phyloP scores from a whole-genome alignment of 1,140 invertebrate species.

The Lucilia sericata region DNA sequence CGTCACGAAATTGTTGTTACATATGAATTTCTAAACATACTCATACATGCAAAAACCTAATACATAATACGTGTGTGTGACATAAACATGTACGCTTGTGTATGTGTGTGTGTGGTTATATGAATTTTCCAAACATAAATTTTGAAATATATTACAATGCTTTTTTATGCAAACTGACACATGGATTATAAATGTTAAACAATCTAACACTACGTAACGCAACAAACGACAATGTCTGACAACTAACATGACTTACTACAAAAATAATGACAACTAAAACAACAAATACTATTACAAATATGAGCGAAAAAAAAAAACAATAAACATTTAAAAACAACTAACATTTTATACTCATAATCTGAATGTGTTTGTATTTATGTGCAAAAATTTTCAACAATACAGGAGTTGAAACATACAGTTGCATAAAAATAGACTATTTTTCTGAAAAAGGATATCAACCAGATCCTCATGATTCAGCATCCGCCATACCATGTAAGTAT shows the following conservation, averaged over 20 bases:
- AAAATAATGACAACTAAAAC: conserved; percentile 34
- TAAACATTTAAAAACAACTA: too few relatives aligned
- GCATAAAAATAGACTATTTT: conserved; percentile 88
- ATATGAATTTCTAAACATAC: not conserved
- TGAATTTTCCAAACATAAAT: not conserved
- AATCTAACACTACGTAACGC: conserved; percentile 1
- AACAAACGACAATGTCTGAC: conserved; percentile 8
- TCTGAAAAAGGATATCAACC: conserved; percentile 85
- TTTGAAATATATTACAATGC: conserved; percentile 19
- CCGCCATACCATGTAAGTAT: conserved; percentile 89
- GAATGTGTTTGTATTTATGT: too few relatives aligned
- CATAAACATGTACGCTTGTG: not conserved
- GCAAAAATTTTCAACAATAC: conserved; percentile 20
- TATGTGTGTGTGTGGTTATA: not conserved
- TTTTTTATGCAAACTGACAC: conserved; percentile 30
- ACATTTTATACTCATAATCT: not conserved
- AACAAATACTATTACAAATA: conserved; percentile 35
- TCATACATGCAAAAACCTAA: not conserved
- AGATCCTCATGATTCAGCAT: conserved; percentile 87
- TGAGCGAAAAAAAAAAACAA: not conserved
- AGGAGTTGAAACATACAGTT: conserved; percentile 71
- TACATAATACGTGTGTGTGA: not conserved
- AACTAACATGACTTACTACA: conserved; percentile 34
- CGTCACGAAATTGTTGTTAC: not conserved
- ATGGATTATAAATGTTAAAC: conserved; percentile 38